phyloP scores from a whole-genome alignment of 2,113 vertebrate genomes.

The Oreochromis aureus region DNA sequence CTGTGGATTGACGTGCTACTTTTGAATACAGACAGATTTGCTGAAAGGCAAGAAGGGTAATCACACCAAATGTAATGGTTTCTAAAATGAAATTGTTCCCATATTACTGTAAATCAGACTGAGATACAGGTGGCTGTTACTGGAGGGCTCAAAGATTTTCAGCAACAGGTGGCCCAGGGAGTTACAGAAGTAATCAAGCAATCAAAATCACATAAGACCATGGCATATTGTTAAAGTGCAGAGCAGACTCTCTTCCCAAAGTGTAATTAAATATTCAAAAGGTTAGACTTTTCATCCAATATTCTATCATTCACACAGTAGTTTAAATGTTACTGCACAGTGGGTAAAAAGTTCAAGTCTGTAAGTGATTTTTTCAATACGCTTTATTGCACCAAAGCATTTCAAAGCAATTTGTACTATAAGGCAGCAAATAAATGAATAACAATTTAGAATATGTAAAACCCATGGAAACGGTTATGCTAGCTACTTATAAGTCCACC shows the following conservation, averaged over 20 bases:
- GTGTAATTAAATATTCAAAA: neutral
- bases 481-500: neutral
- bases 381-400: neutral
- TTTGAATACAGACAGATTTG: neutral
- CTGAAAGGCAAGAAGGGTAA: neutral
- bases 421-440: neutral
- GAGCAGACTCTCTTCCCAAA: neutral
- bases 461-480: neutral
- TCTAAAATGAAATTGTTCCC: constrained; percentile 3
- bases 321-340: neutral
- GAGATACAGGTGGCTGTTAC: neutral
- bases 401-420: neutral
- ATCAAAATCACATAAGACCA: neutral
- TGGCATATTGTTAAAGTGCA: neutral
- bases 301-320: neutral
- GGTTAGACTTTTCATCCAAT: neutral
- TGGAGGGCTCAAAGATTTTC: neutral
- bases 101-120: neutral
- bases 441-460: neutral
- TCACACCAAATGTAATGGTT: neutral
- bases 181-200: neutral
- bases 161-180: neutral
- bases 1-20: neutral
- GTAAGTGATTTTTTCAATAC: neutral
- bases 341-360: neutral